Percentiles rank a stretch among this genome's conserved stretches.
These are phyloP conservation scores for Salmo trutta DNA, from an alignment of 2,797 vertebrate species.

Conservation along the genomic window DNA sequence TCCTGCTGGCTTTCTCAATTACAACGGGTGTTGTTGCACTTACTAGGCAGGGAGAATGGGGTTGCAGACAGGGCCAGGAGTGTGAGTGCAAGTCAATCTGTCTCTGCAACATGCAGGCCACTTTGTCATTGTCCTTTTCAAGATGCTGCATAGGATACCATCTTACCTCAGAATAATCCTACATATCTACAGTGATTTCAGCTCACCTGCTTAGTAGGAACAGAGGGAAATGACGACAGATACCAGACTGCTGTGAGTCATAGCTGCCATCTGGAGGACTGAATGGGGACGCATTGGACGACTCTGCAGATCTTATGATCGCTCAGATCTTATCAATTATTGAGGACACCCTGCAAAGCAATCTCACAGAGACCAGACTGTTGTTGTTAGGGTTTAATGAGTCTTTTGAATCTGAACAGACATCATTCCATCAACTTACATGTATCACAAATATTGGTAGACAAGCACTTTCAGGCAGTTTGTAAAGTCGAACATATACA, in stretches of 20 bases:
- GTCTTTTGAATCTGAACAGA: slow-evolving; percentile 35
- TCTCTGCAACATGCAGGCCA: slow-evolving; percentile 19
- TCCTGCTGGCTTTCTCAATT: slow-evolving; percentile 15
- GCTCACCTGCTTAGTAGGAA: background rate
- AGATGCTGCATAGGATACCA: background rate
- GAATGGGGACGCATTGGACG: slow-evolving; percentile 10
- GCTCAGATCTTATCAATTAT: slow-evolving; percentile 30
- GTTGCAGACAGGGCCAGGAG: background rate
- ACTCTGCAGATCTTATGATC: slow-evolving; percentile 24
- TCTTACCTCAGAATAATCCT: slow-evolving; percentile 18
- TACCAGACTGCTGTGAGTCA: slow-evolving; percentile 19
- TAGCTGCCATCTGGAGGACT: slow-evolving; percentile 27
- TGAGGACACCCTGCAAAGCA: slow-evolving; percentile 33
- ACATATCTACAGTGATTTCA: background rate
- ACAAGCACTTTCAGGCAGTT: slow-evolving; percentile 73
- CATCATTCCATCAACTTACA: slow-evolving; percentile 52
- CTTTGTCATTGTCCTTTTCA: background rate
- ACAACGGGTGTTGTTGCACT: slow-evolving; percentile 9
- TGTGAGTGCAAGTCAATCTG: slow-evolving; percentile 14
- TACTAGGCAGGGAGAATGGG: slow-evolving; percentile 15
- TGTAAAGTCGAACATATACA: slow-evolving; percentile 53
- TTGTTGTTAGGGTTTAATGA: slow-evolving; percentile 65
- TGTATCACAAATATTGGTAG: slow-evolving; percentile 73
- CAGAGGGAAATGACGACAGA: background rate
- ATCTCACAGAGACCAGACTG: slow-evolving; percentile 31